Conservation (phyloP, 2,113 vertebrate genomes). For the Pao palembangensis region DNA sequence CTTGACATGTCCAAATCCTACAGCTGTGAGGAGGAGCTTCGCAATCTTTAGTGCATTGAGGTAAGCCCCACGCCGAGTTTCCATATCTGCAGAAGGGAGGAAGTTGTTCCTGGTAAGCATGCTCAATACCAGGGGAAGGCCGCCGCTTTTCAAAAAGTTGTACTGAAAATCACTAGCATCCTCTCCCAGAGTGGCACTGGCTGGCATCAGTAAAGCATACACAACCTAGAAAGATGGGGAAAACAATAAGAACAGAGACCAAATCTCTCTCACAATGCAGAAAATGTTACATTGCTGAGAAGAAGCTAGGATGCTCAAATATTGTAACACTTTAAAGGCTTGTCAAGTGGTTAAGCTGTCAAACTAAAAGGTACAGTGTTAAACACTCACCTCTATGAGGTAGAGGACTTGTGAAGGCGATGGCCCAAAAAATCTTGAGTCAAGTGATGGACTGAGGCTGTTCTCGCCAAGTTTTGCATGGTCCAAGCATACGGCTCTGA, state of each 20-base stretch:
- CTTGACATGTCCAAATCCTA: constrained; percentile 95
- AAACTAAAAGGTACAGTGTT: neutral
- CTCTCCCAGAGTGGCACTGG: constrained; percentile 93
- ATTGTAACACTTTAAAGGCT: neutral
- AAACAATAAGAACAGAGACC: neutral
- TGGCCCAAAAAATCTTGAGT: constrained; percentile 97
- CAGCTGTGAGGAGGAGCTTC: constrained; percentile 94
- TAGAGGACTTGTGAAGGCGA: constrained; percentile 99
- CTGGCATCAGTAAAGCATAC: constrained; percentile 99
- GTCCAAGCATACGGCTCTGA: constrained; percentile 95
- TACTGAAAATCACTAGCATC: constrained; percentile 98
- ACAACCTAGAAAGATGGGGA: constrained; percentile 81
- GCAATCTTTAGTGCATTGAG: constrained; percentile 98
- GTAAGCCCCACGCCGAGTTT: constrained; percentile 95
- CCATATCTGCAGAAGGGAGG: constrained; percentile 97
- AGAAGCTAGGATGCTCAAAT: neutral
- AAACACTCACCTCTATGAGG: constrained; percentile 89
- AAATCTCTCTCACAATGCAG: neutral
- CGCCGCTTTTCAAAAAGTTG: constrained; percentile 97
- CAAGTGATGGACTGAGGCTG: constrained; percentile 95
- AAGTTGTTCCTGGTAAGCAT: constrained; percentile 99
- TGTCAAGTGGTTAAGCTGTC: neutral
- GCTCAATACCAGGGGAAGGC: constrained; percentile 92
- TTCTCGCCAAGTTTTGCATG: constrained; percentile 97
- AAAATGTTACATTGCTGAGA: too few relatives aligned